Base-by-base conservation (phyloP, 2,888 invertebrate species). In the Cistogaster globosa region DNA sequence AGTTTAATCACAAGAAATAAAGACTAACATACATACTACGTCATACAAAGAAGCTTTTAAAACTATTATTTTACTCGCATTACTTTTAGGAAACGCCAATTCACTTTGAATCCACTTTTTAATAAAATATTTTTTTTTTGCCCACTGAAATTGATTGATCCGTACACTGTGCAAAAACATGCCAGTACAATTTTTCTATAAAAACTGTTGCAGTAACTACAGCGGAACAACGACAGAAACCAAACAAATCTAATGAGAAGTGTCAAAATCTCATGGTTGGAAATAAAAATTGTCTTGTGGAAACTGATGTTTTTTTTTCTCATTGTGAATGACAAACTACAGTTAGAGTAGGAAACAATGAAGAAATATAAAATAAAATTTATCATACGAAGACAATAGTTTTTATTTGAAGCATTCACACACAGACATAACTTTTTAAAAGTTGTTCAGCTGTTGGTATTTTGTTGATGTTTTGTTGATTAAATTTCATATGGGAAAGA, bases 201-300 rank as follows among this genome's bases (percentile, higher is more conserved):
- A 18, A 75, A 38, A 32, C 22, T 42, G 26, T 63, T 11, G 62
- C 18, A 55, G 65, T 65, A 62, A 51, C 53, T 74, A 51, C 2
- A 38, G 74, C 62, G 62, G 51, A 77, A 77, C 67, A 67, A 74
- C 51, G 48, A 38, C 72, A 36, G 69, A 51, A 71, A 58, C 72
- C 67, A 42, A 67, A 63, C 60, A 71, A 57, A 42, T 81, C 75
- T 82, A 79, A 86, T 83, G 85, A 60, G 58, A 79, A 83, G 71
- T 86, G 82, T 83, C 85, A 86, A 82, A 86, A 79, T 67, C 75
- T 83, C 58, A 78, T 75, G 79, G 72, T 68, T 77, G 9, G 18
- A 68, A 74, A 18, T 45, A 65, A 80, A 80, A 67, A 74, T 51
- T 58, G 67, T 22, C 36, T 71, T 69, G 51, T 57, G 71, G 42